These are phyloP conservation scores for Corvus cornix DNA, from an alignment of 2,113 vertebrate genomes.

Conservation along the genomic window DNA sequence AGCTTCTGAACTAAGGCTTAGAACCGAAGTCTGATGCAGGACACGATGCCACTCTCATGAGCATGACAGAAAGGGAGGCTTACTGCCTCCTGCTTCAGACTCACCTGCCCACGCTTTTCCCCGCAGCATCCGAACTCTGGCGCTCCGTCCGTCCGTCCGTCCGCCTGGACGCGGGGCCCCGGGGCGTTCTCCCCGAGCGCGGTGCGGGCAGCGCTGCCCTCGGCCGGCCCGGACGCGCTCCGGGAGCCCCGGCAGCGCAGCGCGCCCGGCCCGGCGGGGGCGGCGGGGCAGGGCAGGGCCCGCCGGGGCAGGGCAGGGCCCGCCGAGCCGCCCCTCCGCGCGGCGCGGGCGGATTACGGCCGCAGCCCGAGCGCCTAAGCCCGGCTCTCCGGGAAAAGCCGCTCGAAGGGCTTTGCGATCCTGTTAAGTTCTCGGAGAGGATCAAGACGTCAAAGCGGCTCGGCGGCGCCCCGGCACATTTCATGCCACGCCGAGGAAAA, in stretches of 20 bases:
- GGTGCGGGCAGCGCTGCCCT: not conserved
- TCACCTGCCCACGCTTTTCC: not conserved
- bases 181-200: not conserved
- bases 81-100: not conserved
- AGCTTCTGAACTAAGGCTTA: not conserved
- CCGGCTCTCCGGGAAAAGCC: too few relatives aligned
- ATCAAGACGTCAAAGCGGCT: too few relatives aligned
- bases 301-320: too few relatives aligned
- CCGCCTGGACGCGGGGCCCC: not conserved
- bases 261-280: not conserved
- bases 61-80: fast-evolving
- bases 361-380: too few relatives aligned
- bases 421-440: too few relatives aligned
- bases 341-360: too few relatives aligned
- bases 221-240: not conserved
- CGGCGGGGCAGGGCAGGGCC: not conserved
- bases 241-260: not conserved
- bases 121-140: not conserved
- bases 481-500: too few relatives aligned
- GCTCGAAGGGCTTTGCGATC: too few relatives aligned
- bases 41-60: not conserved
- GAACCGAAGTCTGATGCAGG: fast-evolving
- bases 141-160: not conserved
- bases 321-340: too few relatives aligned
- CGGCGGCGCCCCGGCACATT: too few relatives aligned